Base-by-base conservation (phyloP, 2,888 invertebrate genomes). In the Dolichomitus sp. region DNA sequence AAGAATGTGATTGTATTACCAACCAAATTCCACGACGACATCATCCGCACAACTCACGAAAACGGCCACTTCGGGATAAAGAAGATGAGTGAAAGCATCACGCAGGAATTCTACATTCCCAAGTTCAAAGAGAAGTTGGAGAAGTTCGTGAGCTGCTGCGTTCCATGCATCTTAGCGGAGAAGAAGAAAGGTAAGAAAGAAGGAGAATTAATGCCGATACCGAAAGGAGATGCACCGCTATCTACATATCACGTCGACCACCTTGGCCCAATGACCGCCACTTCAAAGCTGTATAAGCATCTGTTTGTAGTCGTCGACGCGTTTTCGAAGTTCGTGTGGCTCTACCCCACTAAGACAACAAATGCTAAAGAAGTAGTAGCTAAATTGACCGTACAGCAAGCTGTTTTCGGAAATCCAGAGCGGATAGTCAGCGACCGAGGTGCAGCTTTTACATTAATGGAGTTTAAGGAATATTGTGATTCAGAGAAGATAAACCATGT, bases 241-340 rank as follows among this genome's bases (percentile, higher is more conserved):
- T 54, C 88, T n/a, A 91, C 90, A 0, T 88, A 87, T 61, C 92
- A 92, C 72, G 72, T 90, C 5, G 92, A 92, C 76, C 90, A 92
- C 80, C 57, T 92, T 19, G 90, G 91, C 33, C 92, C 91, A 12
- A 79, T 93, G 70, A 66, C 78, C 4, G 78, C 86, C 27, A 90
- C 89, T 0, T 83, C 84, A n/a, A 91, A 90, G 72, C 83, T 82
- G n/a, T 90, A 91, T 69, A 85, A 88, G 54, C 84, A 91, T 70
- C 83, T 92, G 11, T 87, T 92, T 9, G 88, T 80, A 5, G 85
- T 91, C 2, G 79, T 91, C n/a, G n/a, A n/a, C n/a, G n/a, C n/a
- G n/a, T n/a, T n/a, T n/a, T n/a, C n/a, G n/a, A n/a, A n/a, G n/a
- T 92, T 90, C 75, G 80, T 79, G 0, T 91, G 90, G 91, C 37